Base-by-base conservation (phyloP, 1,140 invertebrate genomes). In the Ephestia elutella region DNA sequence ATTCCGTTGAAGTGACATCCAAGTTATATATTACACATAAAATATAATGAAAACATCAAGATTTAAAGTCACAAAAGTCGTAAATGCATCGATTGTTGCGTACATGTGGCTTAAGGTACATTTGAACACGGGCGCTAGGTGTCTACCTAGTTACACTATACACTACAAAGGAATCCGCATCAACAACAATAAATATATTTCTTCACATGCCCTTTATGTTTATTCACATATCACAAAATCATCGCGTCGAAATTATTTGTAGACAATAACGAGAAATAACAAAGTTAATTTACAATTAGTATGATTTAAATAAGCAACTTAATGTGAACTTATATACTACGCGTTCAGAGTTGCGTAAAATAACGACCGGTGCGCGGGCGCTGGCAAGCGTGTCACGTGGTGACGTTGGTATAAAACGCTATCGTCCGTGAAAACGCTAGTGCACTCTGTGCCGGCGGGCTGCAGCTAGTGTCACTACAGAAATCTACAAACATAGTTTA, bases 71-170 rank as follows among this genome's bases (percentile, higher is more conserved):
- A 50, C 48, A 44, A 30, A 57, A 59, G 20, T 20, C 28, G 11
- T 55, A 60, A 60, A 60, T 60, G 59, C 59, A 55, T 54, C 13
- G 5, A 25, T 59, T 60, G 53, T 60, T 18, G 57, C 57, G 57
- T 25, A 50, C 17, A 53, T n/a, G 18, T 53, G 11, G 50, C 20
- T 11, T 21, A 53, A 21, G 21, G 50, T 53, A 25, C 9, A 53
- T 25, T 44, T 44, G 38, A 48, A 17, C 48, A 53, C 50, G 20
- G 38, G 21, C 50, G 50, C 21, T 53, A 53, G 50, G 50, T n/a
- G 0, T 13, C 50, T 53, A 53, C 20, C 50, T 53, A 53, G 21
- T 20, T 53, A 53, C 49, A 50, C 50, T 53, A 53, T 53, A 53
- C 50, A 53, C 50, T 53, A 53, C 50, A 2, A 25, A 25, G 50